Evolutionary conservation across 2,888 invertebrate genomes (phyloP).

Genomic region (Clistopyga incitator): DNA sequence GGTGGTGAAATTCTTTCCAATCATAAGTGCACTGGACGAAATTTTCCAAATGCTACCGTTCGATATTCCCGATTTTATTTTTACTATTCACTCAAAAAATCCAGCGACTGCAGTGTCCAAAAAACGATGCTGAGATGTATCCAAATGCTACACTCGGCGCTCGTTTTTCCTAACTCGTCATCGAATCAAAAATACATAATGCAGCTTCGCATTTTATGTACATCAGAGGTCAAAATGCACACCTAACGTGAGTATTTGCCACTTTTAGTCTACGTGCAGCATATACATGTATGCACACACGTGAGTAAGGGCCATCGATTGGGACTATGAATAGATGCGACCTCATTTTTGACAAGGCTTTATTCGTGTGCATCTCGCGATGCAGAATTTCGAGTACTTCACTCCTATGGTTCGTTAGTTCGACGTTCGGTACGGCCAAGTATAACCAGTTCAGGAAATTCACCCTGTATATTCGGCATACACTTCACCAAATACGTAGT

Average conservation of each 20-base stretch:
- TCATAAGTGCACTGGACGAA: no score
- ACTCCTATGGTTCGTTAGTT: constrained; percentile 14
- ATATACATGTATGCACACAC: neutral
- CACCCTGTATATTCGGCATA: constrained; percentile 4
- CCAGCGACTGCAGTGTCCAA: neutral
- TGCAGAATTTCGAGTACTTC: constrained; percentile 32
- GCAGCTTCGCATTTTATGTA: neutral
- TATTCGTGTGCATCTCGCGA: constrained; percentile 11
- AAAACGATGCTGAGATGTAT: neutral
- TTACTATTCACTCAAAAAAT: neutral
- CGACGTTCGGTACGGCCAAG: constrained; percentile 31
- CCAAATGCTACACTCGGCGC: neutral
- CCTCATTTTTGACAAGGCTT: neutral
- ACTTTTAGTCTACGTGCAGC: neutral
- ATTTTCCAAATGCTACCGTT: no score
- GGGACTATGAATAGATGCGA: constrained; percentile 18
- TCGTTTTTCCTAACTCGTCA: neutral
- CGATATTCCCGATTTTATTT: neutral
- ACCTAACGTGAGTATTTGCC: neutral
- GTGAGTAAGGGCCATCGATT: constrained; percentile 1
- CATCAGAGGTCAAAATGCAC: neutral
- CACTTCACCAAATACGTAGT: constrained; percentile 11
- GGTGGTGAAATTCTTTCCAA: no score
- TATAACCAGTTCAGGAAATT: constrained; percentile 29
- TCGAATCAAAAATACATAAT: neutral